Evolutionary conservation across 1,140 invertebrate species (phyloP), one percentile per base, ranked within the genome.

Genomic region (Diachasmimorpha longicaudata): DNA sequence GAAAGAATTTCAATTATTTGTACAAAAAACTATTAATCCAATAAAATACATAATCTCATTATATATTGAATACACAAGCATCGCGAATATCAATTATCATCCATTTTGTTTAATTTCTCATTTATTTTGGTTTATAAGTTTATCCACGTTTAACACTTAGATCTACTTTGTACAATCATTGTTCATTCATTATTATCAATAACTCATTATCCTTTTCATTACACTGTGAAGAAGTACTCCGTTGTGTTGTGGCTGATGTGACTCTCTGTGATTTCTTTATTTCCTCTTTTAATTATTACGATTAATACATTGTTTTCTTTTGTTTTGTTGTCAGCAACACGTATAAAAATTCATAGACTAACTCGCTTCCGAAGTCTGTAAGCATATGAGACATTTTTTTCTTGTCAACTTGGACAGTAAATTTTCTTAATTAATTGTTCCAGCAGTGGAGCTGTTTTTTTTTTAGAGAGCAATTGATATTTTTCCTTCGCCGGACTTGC

Each of bases 291-390:
- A 16, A 52, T 52, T 19, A 52, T 52, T 52, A 52, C 48, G 16
- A 52, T 52, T 52, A 52, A 52, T 52, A 52, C 48, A 52, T 52
- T 52, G 4, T 52, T 52, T n/a, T 46, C 19, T 52, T 52, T 52
- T 52, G 1, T 46, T 52, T 52, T 52, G 48, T 52, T 52, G 48
- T 52, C 48, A 52, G 48, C 48, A 52, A 46, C 39, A 39, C 31
- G 72, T 74, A 74, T 67, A 74, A 74, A 67, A 74, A 67, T 42
- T 74, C 72, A 74, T 74, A 74, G 72, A 74, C 72, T 73, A 74
- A 74, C 72, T 74, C 52, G 72, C 44, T 67, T 74, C 72, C 44
- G 58, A 74, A 37, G 72, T 74, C 72, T 74, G 72, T 19, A 74
- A 74, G 63, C 72, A 74, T 66, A 74, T 74, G 36, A 74, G 58